Percentiles rank a stretch among this genome's conserved stretches.
Conservation (phyloP, 2,113 vertebrate species). For the Vidua chalybeata region DNA sequence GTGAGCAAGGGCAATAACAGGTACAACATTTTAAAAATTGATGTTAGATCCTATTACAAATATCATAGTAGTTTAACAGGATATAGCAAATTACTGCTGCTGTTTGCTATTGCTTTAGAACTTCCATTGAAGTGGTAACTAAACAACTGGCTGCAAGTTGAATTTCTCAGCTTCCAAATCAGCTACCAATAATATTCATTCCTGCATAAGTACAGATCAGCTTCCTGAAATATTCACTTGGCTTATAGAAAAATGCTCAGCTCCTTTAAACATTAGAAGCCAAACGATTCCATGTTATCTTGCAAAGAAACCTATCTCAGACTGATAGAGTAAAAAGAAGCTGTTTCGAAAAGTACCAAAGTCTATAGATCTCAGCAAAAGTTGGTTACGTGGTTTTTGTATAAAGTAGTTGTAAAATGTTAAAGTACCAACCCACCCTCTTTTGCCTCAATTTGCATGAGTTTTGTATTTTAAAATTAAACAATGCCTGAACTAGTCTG, state of each 20-base stretch:
- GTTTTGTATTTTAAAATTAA: neutral
- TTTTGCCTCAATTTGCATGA: neutral
- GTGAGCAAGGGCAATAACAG: rapidly evolving
- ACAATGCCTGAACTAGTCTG: neutral
- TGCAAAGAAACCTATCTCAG: neutral
- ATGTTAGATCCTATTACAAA: neutral
- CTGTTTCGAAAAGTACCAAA: neutral
- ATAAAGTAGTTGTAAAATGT: neutral
- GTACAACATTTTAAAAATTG: neutral
- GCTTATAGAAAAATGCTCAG: neutral
- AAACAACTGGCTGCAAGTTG: neutral
- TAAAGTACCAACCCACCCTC: neutral
- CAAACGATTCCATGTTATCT: neutral
- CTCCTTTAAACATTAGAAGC: neutral
- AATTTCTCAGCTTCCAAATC: neutral
- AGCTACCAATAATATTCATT: neutral
- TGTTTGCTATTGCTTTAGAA: neutral
- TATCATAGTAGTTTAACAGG: neutral
- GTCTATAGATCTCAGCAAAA: neutral
- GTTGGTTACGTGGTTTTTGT: neutral
- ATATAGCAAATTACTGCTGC: neutral
- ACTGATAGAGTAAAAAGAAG: neutral
- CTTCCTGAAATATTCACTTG: neutral
- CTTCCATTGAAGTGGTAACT: neutral
- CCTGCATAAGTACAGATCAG: neutral